Percentiles rank a stretch among this genome's conserved stretches.
Conservation (phyloP, 1,140 invertebrate species). For the Formica selysi region DNA sequence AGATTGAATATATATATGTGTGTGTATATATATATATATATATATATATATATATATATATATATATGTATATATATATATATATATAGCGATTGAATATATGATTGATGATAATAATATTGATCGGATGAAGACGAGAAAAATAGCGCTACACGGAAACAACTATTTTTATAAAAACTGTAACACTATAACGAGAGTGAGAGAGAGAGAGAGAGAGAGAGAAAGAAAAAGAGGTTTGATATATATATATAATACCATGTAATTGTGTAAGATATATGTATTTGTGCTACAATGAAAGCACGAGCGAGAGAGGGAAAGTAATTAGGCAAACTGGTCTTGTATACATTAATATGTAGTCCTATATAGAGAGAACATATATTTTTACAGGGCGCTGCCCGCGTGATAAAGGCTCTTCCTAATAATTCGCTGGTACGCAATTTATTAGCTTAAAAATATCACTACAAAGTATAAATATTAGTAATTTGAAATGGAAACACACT, state of each 20-base stretch:
- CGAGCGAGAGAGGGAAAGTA: conserved; percentile 4
- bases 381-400: conserved; percentile 85
- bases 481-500: conserved; percentile 61
- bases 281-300: conserved; percentile 15
- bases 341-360: conserved; percentile 73
- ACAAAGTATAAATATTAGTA: conserved; percentile 71
- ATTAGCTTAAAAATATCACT: conserved; percentile 75
- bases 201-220: background rate
- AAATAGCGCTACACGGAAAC: conserved; percentile 47
- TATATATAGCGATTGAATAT: conserved; percentile 23
- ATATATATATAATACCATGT: conserved; percentile 58
- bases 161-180: conserved; percentile 73
- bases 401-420: conserved; percentile 86
- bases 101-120: conserved; percentile 52
- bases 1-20: conserved; percentile 44
- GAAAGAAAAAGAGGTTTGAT: conserved; percentile 9
- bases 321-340: conserved; percentile 71
- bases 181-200: conserved; percentile 54
- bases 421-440: conserved; percentile 78
- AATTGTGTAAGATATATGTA: conserved; percentile 54
- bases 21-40: too few relatives aligned
- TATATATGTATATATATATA: too few relatives aligned
- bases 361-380: conserved; percentile 83
- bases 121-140: conserved; percentile 41
- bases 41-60: too few relatives aligned